A percentile compares a stretch with the other conserved stretches of the same genome.
phyloP scores from a whole-genome alignment of 53 echinoderm and acorn worm genomes.

The Mesocentrotus franciscanus region DNA sequence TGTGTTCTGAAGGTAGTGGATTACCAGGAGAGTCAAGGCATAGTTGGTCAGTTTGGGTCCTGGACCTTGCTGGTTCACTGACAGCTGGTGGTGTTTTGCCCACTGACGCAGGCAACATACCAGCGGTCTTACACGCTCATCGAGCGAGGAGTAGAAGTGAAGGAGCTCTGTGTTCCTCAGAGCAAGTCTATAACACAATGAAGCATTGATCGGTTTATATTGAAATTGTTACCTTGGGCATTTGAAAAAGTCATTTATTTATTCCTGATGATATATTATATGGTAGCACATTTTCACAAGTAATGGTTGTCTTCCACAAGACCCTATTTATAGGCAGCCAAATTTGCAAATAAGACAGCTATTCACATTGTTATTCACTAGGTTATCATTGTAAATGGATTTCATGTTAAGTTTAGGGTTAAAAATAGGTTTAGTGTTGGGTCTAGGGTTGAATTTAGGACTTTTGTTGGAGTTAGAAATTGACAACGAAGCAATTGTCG shows the following conservation, averaged over 20 bases:
- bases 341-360: background rate
- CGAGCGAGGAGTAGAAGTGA: slow-evolving; percentile 80
- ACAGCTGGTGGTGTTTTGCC: slow-evolving; percentile 81
- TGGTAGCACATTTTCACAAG: no score
- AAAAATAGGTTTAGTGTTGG: no score
- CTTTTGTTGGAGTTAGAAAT: background rate
- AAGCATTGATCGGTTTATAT: background rate
- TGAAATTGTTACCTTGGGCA: background rate
- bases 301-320: background rate
- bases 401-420: no score
- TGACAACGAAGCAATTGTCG: background rate
- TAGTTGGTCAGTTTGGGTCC: slow-evolving; percentile 96
- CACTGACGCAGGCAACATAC: slow-evolving; percentile 83
- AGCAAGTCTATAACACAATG: slow-evolving; percentile 73
- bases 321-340: background rate
- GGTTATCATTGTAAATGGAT: no score
- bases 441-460: no score
- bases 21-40: slow-evolving; percentile 87
- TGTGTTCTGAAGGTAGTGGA: slow-evolving; percentile 80
- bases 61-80: slow-evolving; percentile 79
- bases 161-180: slow-evolving; percentile 93
- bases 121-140: slow-evolving; percentile 76
- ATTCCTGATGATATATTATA: no score
- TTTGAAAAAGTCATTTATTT: background rate
- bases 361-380: background rate